Evolutionary conservation across 2,113 vertebrate species (phyloP).

Genomic region (Trichechus manatus): DNA sequence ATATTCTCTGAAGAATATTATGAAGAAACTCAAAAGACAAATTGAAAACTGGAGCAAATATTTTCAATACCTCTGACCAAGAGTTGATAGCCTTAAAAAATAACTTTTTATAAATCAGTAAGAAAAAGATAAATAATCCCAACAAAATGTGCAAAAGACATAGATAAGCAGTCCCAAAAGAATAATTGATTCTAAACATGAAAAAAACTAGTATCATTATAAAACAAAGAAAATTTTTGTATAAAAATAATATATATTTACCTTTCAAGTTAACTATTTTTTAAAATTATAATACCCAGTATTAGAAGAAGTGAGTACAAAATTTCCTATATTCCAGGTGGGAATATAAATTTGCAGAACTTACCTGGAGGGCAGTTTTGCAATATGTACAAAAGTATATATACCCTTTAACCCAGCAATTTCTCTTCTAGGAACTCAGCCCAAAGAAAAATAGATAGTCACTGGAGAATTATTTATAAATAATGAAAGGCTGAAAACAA

Average conservation of each 20-base stretch:
- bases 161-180: neutral
- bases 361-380: neutral
- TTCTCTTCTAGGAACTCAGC: slow-evolving; percentile 8
- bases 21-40: slow-evolving; percentile 7
- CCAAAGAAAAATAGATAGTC: neutral
- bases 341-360: neutral
- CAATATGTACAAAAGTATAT: neutral
- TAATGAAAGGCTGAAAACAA: neutral
- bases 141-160: neutral
- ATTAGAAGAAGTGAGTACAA: neutral
- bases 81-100: neutral
- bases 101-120: neutral
- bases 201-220: neutral
- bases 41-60: neutral
- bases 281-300: neutral
- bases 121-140: neutral
- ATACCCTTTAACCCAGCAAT: slow-evolving; percentile 8
- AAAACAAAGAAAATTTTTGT: neutral
- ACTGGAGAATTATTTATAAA: neutral
- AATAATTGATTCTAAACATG: neutral
- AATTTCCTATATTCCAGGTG: neutral
- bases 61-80: neutral
- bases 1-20: neutral
- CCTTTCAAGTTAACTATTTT: slow-evolving; percentile 10
- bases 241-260: slow-evolving; percentile 35